Percentiles rank a stretch among this genome's conserved stretches.
phyloP scores from a whole-genome alignment of 2,113 vertebrate genomes.

The Podiceps cristatus region DNA sequence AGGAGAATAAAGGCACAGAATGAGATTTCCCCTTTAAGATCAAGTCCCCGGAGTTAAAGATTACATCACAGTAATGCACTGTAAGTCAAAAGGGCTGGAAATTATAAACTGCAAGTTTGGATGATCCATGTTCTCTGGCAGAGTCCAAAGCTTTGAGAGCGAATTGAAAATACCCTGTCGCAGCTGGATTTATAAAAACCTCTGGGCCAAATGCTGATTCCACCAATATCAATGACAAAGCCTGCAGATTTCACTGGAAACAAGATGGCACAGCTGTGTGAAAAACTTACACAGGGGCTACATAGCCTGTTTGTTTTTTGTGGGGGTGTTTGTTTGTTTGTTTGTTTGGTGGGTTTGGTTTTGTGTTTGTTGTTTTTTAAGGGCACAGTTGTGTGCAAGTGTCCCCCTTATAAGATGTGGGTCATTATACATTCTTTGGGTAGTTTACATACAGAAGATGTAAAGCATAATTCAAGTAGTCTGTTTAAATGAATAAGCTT shows the following conservation, averaged over 20 bases:
- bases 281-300: neutral
- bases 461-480: neutral
- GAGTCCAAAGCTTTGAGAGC: neutral
- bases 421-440: neutral
- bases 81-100: neutral
- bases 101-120: neutral
- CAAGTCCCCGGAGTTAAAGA: neutral
- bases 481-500: slow-evolving; percentile 1
- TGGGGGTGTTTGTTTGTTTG: too few species aligned
- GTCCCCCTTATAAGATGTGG: neutral
- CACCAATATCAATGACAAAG: neutral
- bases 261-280: neutral
- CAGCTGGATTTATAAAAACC: neutral
- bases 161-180: neutral
- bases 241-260: neutral
- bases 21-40: neutral
- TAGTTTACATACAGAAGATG: neutral
- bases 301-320: neutral
- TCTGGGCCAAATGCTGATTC: neutral
- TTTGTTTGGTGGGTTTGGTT: too few species aligned
- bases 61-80: neutral
- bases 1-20: neutral
- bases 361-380: neutral
- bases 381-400: neutral
- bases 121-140: neutral